Percentiles rank a stretch among this genome's conserved stretches.
Conservation (phyloP, 2,888 invertebrate species). For the Cantharis lateralis region DNA sequence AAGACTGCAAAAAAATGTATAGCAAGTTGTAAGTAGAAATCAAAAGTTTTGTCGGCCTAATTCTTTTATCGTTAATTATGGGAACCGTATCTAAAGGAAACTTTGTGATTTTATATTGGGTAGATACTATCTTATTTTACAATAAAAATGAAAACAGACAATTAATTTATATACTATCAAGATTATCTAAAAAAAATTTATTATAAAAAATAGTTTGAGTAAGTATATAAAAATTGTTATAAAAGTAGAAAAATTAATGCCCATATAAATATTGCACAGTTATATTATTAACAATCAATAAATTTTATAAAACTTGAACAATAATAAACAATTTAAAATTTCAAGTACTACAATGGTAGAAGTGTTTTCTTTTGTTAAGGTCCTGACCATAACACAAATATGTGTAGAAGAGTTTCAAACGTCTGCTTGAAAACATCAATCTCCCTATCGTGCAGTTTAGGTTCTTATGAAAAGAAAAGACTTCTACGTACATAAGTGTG, state of each 20-base stretch:
- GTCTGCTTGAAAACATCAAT: too few relatives aligned
- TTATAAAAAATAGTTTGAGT: background rate
- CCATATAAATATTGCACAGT: background rate
- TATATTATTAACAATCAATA: background rate
- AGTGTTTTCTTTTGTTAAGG: background rate
- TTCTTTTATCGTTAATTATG: background rate
- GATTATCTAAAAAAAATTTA: background rate
- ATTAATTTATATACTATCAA: background rate
- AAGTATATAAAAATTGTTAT: background rate
- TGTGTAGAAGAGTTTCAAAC: too few relatives aligned
- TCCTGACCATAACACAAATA: too few relatives aligned
- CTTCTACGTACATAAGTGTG: background rate
- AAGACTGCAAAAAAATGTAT: background rate
- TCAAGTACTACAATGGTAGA: background rate
- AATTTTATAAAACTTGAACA: background rate
- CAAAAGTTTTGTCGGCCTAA: background rate
- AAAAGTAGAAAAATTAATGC: background rate
- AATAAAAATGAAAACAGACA: too few relatives aligned
- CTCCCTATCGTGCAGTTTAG: too few relatives aligned
- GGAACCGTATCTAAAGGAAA: background rate
- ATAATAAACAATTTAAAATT: background rate
- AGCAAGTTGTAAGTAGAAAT: background rate
- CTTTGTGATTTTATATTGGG: too few relatives aligned
- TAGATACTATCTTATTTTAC: too few relatives aligned
- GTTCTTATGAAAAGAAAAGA: too few relatives aligned